A percentile compares a stretch with the other conserved stretches of the same genome.
phyloP scores from a whole-genome alignment of 2,888 invertebrate species.

The Aphidius colemani region DNA sequence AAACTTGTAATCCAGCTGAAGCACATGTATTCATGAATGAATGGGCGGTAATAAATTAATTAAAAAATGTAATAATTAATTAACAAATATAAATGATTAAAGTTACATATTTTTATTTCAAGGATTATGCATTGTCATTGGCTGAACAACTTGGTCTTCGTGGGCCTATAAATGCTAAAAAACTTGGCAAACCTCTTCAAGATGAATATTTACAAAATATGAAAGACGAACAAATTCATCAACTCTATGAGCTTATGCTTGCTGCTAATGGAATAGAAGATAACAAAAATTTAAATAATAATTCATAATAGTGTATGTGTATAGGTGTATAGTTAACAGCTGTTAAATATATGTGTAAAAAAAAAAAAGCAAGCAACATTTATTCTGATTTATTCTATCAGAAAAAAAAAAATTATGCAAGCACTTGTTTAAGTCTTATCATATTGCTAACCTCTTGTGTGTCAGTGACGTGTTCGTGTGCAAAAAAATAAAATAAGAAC shows the following conservation, averaged over 20 bases:
- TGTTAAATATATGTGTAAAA: background rate
- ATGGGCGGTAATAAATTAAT: conserved; percentile 76
- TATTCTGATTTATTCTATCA: background rate
- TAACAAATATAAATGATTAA: too few species aligned
- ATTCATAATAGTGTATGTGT: background rate
- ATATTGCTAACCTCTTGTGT: conserved; percentile 9
- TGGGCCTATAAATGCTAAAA: conserved; percentile 65
- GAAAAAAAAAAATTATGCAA: background rate
- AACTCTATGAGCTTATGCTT: conserved; percentile 81
- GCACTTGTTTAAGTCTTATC: background rate
- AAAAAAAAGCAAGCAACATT: background rate
- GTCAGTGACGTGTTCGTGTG: background rate
- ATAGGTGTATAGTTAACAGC: background rate
- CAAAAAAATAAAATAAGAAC: conserved; percentile 7
- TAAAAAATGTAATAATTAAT: conserved; percentile 4
- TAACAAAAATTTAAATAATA: conserved; percentile 31
- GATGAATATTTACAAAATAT: conserved; percentile 71
- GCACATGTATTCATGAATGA: conserved; percentile 80
- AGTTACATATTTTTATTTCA: conserved; percentile 43
- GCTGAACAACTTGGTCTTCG: conserved; percentile 75
- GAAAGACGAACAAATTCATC: conserved; percentile 81
- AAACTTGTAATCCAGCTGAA: conserved; percentile 72
- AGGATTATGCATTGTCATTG: conserved; percentile 79
- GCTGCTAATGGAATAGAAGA: conserved; percentile 64
- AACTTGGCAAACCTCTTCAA: conserved; percentile 70